Evolutionary conservation across 2,797 vertebrate genomes (phyloP).

Genomic region (Labeo calbasu): DNA sequence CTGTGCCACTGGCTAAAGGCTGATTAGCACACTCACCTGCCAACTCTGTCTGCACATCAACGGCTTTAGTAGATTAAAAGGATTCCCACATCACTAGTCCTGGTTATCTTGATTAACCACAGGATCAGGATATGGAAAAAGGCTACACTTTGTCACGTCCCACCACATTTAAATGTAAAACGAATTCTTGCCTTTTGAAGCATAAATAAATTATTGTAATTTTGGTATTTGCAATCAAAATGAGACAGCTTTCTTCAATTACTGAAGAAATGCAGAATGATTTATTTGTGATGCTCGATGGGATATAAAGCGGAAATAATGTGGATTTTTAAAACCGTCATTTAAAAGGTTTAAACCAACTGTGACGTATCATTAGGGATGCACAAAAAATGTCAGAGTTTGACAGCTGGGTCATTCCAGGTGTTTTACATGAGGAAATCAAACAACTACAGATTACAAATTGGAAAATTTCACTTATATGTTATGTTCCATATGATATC

Average conservation of each 20-base stretch:
- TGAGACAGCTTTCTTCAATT: background rate
- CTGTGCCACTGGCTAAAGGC: conserved; percentile 49
- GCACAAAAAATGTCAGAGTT: background rate
- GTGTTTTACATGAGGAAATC: background rate
- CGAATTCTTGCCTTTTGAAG: background rate
- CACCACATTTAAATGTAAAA: conserved; percentile 16
- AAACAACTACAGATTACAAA: background rate
- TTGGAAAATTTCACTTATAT: background rate
- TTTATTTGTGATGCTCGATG: background rate
- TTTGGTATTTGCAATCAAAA: background rate
- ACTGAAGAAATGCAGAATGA: background rate
- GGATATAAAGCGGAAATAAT: background rate
- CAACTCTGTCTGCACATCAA: conserved; percentile 47
- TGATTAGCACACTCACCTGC: conserved; percentile 53
- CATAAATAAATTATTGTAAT: background rate
- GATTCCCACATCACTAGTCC: conserved; percentile 36
- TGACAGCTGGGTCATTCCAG: background rate
- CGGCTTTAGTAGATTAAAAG: conserved; percentile 56
- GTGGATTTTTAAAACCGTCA: background rate
- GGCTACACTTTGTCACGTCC: conserved; percentile 4
- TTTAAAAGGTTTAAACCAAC: background rate
- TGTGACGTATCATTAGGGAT: background rate
- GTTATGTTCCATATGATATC: background rate
- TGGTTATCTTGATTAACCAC: conserved; percentile 48
- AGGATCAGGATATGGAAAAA: conserved; percentile 31